phyloP scores from a whole-genome alignment of 1,140 invertebrate species.

The Argopecten irradians region DNA sequence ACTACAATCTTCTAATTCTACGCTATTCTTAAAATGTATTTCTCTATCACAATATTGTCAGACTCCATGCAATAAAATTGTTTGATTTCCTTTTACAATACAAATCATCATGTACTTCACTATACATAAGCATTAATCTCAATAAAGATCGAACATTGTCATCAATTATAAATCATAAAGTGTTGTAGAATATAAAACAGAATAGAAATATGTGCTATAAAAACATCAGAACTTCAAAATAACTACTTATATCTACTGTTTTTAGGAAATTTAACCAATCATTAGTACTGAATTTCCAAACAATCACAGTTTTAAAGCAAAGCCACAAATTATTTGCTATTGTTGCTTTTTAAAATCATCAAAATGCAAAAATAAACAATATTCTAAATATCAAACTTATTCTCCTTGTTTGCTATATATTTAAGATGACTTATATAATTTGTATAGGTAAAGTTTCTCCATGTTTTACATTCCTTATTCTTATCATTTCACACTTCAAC shows the following conservation, averaged over 20 bases:
- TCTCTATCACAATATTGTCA: neutral
- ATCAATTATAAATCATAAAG: neutral
- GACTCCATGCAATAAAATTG: neutral
- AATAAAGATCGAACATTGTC: neutral
- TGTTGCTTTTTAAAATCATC: too few species aligned
- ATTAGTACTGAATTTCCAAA: too few species aligned
- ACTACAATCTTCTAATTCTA: neutral
- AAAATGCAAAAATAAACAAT: too few species aligned
- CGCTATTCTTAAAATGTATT: neutral
- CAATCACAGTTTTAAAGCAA: too few species aligned
- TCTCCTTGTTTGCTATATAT: too few species aligned
- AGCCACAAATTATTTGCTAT: too few species aligned
- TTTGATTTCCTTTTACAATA: neutral
- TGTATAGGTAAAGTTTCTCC: too few species aligned
- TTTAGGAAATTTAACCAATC: too few species aligned
- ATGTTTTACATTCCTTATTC: neutral
- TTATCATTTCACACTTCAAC: too few species aligned
- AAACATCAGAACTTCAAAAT: neutral
- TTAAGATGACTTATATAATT: too few species aligned
- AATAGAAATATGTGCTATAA: neutral
- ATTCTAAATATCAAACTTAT: too few species aligned
- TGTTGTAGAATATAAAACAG: neutral
- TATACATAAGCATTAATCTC: neutral
- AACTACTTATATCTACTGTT: too few species aligned
- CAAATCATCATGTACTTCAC: neutral